Base-by-base conservation (phyloP, 1,140 invertebrate genomes). In the Monomorium pharaonis region DNA sequence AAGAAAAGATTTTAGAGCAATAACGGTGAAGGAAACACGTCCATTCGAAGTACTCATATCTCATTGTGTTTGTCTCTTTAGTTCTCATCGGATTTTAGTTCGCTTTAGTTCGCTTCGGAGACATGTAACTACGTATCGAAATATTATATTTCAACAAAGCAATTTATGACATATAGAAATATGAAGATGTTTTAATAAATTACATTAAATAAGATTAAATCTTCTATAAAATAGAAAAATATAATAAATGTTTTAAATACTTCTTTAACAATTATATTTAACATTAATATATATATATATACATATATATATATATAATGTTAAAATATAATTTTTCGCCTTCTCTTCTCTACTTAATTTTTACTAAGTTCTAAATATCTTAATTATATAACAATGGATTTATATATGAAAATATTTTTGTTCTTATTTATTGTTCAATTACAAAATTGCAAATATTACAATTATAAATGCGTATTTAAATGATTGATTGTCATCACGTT, bases 1-100 rank as follows among this genome's bases (percentile, higher is more conserved):
- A 27, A 77, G n/a, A 70, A 86, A 54, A 81, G 69, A 81, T 86
- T 85, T 44, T 21, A 77, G 51, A 58, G 47, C 4, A 27, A 69
- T 60, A 76, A 86, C 60, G 75, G 63, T 58, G 56, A 51, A 69
- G 27, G 37, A 33, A 84, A 77, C 54, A 33, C n/a, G 54, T 86
- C 37, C 24, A 56, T 65, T 56, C 24, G 21, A 30, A 24, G n/a
- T 47, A 63, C 16, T 75, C 4, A 37, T n/a, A n/a, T 37, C 37
- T 37, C 21, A 7, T 63, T n/a, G 3, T n/a, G 21, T 54, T 65
- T 18, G 44, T 3, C 10, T 60, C 27, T 49, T 63, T 21, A 2
- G 16, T 78, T 65, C n/a, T 49, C 12, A 65, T 49, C 42, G n/a
- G 42, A 42, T 47, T n/a, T n/a, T n/a, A n/a, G n/a, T n/a, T n/a